These are phyloP conservation scores for Eublepharis macularius DNA, from an alignment of 2,113 vertebrate genomes.

Conservation along the genomic window DNA sequence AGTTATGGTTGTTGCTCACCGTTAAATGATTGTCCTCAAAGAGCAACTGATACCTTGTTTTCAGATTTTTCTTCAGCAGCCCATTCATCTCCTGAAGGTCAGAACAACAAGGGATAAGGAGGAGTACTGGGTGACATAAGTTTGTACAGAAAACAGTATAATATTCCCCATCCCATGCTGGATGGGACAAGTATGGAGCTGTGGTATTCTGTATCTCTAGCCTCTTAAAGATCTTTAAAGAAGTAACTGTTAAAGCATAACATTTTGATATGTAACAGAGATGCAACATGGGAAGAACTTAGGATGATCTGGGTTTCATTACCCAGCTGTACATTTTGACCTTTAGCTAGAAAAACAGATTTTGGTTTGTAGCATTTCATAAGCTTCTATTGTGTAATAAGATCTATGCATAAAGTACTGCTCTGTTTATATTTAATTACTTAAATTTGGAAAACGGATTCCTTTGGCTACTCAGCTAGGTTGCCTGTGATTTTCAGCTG, in stretches of 20 bases:
- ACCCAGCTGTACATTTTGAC: constrained; percentile 63
- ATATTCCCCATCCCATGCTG: constrained; percentile 30
- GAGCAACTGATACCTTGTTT: no score
- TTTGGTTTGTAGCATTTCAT: constrained; percentile 58
- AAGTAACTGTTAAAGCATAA: constrained; percentile 54
- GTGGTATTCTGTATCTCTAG: constrained; percentile 28
- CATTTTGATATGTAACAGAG: constrained; percentile 46
- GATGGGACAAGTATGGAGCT: constrained; percentile 49
- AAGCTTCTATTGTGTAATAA: constrained; percentile 53
- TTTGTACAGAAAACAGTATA: constrained; percentile 51
- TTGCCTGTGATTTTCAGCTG: constrained; percentile 64
- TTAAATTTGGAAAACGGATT: constrained; percentile 52
- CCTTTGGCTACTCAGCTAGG: constrained; percentile 53
- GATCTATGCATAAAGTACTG: constrained; percentile 60
- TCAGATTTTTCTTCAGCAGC: no score
- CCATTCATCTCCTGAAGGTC: no score
- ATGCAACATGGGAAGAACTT: constrained; percentile 41
- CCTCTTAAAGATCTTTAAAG: constrained; percentile 34
- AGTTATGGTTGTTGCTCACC: no score
- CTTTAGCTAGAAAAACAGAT: constrained; percentile 57
- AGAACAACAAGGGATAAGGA: no score
- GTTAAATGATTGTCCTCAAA: no score
- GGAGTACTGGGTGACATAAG: no score
- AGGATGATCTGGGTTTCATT: constrained; percentile 66
- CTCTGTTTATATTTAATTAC: constrained; percentile 52